Base-by-base conservation (phyloP, 2,888 invertebrate species). In the Creontiades dilutus region DNA sequence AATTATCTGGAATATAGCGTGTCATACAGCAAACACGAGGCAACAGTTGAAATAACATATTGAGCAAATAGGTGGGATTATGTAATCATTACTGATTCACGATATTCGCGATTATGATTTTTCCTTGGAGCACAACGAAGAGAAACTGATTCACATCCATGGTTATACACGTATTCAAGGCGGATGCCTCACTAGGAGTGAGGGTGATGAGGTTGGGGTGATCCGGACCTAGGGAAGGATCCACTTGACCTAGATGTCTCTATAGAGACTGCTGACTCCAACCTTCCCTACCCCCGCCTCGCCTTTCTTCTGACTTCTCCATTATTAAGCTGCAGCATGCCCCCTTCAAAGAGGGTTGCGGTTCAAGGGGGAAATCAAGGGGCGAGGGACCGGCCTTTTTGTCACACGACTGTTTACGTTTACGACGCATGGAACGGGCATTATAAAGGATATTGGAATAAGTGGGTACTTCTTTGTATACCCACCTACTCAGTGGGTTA, bases 251-350 rank as follows among this genome's bases (percentile, higher is more conserved):
- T 55, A 88, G 88, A 88, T 88, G 52, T 68, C 88, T 88, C 78
- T 76, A 88, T 88, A 88, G 88, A 88, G 88, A 88, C 78, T 88
- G 88, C 88, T 88, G 88, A 88, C 88, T 88, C 52, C 78, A 88
- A 68, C 78, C 78, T 80, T 80, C 52, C 46, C 37, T 37, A 2
- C 88, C 78, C 52, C 46, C n/a, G n/a, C n/a, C n/a, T n/a, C n/a
- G n/a, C n/a, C 88, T 76, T 80, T 52, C 88, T 88, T 88, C 78
- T 80, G 76, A 57, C 86, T 86, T 61, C 57, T 85, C 86, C 86
- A 86, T 86, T 86, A 86, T 86, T 86, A 86, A 86, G 75, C 61
- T 68, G 61, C 85, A 68, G 85, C 37, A 82, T 82, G n/a, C 37
- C 82, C 82, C 11, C 82, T 82, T 52, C 48, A 82, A 82, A 19